These are phyloP conservation scores for Arbacia lixula DNA, from an alignment of 53 echinoderm and acorn worm species.

Conservation along the genomic window DNA sequence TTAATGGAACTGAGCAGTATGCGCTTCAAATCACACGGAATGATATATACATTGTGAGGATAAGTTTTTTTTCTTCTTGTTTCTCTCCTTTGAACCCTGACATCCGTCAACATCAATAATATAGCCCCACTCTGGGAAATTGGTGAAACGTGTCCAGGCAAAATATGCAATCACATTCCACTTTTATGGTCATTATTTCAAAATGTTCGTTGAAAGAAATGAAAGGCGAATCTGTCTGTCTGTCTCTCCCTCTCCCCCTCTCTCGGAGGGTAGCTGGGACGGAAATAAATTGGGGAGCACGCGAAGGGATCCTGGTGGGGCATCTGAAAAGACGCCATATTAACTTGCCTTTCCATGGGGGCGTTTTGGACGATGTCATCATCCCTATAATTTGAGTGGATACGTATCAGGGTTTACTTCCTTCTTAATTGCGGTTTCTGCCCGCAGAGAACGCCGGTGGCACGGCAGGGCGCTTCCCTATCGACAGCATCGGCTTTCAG, in stretches of 20 bases:
- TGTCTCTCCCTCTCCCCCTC: neutral
- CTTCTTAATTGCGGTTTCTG: slow-evolving; percentile 40
- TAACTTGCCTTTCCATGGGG: slow-evolving; percentile 38
- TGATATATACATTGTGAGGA: too few species aligned
- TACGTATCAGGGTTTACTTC: slow-evolving; percentile 54
- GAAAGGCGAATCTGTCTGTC: neutral
- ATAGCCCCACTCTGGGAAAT: slow-evolving; percentile 43
- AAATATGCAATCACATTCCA: slow-evolving; percentile 57
- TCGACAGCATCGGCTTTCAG: slow-evolving; percentile 56
- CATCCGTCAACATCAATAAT: too few species aligned
- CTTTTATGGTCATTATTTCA: slow-evolving; percentile 53
- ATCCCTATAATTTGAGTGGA: slow-evolving; percentile 47
- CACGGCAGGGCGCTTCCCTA: slow-evolving; percentile 42
- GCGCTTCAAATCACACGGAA: too few species aligned
- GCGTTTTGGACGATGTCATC: slow-evolving; percentile 50
- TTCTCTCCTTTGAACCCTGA: too few species aligned
- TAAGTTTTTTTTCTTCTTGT: too few species aligned
- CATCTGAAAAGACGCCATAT: slow-evolving; percentile 30
- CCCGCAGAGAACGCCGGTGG: slow-evolving; percentile 53
- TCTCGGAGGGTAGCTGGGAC: neutral
- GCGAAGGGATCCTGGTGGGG: slow-evolving; percentile 20
- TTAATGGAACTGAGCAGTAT: too few species aligned
- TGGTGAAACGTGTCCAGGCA: slow-evolving; percentile 36
- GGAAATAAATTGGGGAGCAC: slow-evolving; percentile 47
- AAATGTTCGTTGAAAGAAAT: slow-evolving; percentile 51